Evolutionary conservation across 2,888 invertebrate species (phyloP).

Genomic region (Belgica antarctica): DNA sequence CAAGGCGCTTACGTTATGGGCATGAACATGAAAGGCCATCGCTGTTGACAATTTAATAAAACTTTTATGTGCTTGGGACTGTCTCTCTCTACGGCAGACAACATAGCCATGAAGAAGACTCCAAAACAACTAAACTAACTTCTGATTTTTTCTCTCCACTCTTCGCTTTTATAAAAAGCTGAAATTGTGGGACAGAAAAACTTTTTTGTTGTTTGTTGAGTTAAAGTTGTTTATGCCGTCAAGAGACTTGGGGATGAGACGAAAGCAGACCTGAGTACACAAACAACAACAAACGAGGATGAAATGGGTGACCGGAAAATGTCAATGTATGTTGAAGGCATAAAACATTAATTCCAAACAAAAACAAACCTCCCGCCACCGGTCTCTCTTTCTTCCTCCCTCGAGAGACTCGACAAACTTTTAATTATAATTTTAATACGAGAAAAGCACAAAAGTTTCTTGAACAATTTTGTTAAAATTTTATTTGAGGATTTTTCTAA

Average conservation of each 20-base stretch:
- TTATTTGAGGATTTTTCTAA: background rate
- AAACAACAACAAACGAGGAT: background rate
- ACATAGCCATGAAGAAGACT: background rate
- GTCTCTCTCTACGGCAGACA: slow-evolving; percentile 3
- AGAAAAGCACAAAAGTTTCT: slow-evolving; percentile 13
- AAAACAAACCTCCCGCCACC: slow-evolving; percentile 5
- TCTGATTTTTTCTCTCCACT: background rate
- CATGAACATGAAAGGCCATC: too few relatives aligned
- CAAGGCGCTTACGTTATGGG: too few relatives aligned
- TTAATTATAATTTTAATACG: slow-evolving; percentile 29
- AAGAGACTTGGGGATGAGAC: background rate
- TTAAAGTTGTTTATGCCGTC: slow-evolving; percentile 8
- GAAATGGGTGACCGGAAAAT: slow-evolving; percentile 27
- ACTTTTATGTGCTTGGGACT: background rate
- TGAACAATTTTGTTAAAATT: background rate
- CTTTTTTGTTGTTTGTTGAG: slow-evolving; percentile 15
- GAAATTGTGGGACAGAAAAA: slow-evolving; percentile 2
- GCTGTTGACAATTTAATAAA: slow-evolving; percentile 27
- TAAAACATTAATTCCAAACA: slow-evolving; percentile 9
- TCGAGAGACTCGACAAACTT: background rate
- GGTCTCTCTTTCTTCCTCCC: background rate
- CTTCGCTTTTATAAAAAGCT: background rate
- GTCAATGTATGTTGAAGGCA: slow-evolving; percentile 28
- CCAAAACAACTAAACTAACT: background rate
- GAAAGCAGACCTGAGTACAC: background rate